Evolutionary conservation across 2,888 invertebrate genomes (phyloP).

Genomic region (Chrysodeixis includens): DNA sequence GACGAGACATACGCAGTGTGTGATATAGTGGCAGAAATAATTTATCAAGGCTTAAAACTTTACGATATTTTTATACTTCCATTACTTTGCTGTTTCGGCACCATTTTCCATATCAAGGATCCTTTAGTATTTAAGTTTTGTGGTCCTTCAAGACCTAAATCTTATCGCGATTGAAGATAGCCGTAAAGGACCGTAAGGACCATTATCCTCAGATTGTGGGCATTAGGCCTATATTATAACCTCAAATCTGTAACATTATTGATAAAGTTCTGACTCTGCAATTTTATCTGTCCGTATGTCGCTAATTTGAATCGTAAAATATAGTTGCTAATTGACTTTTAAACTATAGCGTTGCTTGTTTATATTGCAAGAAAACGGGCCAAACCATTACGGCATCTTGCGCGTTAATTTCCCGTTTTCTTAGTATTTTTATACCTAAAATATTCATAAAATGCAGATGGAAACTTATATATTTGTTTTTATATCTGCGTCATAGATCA

Average conservation of each 20-base stretch:
- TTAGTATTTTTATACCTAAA: too few relatives aligned
- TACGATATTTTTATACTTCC: slow-evolving; percentile 2
- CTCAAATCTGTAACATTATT: slow-evolving; percentile 22
- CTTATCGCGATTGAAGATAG: slow-evolving; percentile 44
- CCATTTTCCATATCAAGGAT: slow-evolving; percentile 5
- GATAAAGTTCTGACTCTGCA: slow-evolving; percentile 14
- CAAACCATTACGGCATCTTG: too few relatives aligned
- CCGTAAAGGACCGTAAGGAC: slow-evolving; percentile 18
- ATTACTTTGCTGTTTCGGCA: background rate
- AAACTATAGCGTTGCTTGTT: too few relatives aligned
- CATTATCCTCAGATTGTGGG: slow-evolving; percentile 37
- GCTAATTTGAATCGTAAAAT: too few relatives aligned
- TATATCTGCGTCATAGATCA: too few relatives aligned
- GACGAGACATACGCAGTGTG: background rate
- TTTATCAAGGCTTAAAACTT: background rate
- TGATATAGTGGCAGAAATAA: background rate
- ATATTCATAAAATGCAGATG: too few relatives aligned
- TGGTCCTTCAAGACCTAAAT: slow-evolving; percentile 28
- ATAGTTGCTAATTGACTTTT: too few relatives aligned
- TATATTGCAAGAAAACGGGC: too few relatives aligned
- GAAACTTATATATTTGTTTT: too few relatives aligned
- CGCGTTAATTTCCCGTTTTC: too few relatives aligned
- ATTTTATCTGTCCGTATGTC: background rate
- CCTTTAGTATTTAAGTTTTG: slow-evolving; percentile 29
- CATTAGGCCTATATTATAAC: slow-evolving; percentile 20